Percentiles rank a stretch among this genome's conserved stretches.
phyloP scores from a whole-genome alignment of 2,113 vertebrate genomes.

The Ailurus styani region DNA sequence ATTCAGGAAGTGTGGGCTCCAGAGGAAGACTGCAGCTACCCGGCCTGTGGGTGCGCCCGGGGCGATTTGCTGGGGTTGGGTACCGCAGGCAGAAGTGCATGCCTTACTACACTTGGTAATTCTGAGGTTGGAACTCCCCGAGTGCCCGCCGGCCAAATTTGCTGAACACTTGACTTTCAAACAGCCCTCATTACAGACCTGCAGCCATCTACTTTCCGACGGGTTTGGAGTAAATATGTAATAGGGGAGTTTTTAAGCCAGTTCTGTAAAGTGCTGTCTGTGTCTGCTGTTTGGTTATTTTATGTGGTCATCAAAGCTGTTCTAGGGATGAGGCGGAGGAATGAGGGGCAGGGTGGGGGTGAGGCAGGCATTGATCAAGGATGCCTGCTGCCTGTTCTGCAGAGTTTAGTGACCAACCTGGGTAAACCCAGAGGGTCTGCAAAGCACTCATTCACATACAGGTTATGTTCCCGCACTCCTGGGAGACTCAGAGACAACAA shows the following conservation, averaged over 20 bases:
- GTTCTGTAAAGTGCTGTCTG: constrained; percentile 52
- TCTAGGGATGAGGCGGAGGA: neutral
- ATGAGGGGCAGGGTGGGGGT: neutral
- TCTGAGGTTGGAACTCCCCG: constrained; percentile 41
- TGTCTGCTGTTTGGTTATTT: constrained; percentile 61
- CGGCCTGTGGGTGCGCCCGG: too few relatives aligned
- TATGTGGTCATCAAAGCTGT: constrained; percentile 65
- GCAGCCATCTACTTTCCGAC: constrained; percentile 42
- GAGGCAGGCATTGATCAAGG: neutral
- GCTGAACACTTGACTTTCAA: constrained; percentile 71
- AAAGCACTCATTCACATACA: accelerated
- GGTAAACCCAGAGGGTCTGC: neutral
- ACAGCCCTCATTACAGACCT: constrained; percentile 60
- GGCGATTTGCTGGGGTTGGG: too few relatives aligned
- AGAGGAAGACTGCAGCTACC: accelerated
- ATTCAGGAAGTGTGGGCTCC: neutral
- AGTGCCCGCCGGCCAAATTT: constrained; percentile 49
- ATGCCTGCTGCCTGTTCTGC: neutral
- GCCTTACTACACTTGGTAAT: neutral
- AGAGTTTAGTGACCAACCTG: neutral
- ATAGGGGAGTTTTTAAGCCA: constrained; percentile 70
- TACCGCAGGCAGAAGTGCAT: accelerated
- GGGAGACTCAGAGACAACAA: neutral
- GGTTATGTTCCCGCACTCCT: neutral
- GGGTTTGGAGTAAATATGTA: constrained; percentile 67